Conservation (phyloP, 2,888 invertebrate species). For the Scrobipalpa costella region DNA sequence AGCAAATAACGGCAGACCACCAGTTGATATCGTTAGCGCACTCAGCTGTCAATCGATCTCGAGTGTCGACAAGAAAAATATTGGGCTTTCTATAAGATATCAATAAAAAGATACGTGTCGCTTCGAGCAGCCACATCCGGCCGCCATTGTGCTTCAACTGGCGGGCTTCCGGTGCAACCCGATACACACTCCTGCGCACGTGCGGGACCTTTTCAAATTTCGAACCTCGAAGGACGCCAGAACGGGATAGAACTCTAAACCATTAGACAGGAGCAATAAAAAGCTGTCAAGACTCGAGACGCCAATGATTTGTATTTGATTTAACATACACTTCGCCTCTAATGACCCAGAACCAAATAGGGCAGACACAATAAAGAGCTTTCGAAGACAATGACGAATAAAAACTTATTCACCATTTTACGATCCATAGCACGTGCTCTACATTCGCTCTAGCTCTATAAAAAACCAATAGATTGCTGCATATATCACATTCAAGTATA, state of each 20-base stretch:
- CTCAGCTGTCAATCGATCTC: conserved; percentile 58
- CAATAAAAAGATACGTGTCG: conserved; percentile 80
- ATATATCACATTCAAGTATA: neutral
- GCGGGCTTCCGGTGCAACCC: conserved; percentile 78
- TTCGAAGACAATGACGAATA: conserved; percentile 37
- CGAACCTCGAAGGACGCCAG: conserved; percentile 57
- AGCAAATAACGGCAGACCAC: conserved; percentile 35
- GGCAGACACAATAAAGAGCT: conserved; percentile 27
- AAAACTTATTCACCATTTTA: conserved; percentile 29
- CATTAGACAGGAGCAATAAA: conserved; percentile 29
- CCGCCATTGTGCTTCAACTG: conserved; percentile 73
- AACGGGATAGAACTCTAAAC: conserved; percentile 40
- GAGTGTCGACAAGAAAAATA: conserved; percentile 74
- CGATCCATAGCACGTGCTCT: conserved; percentile 33
- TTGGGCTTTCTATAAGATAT: conserved; percentile 75
- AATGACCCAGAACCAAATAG: conserved; percentile 33
- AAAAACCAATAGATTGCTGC: neutral
- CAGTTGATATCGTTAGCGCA: conserved; percentile 44
- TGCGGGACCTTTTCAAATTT: conserved; percentile 77
- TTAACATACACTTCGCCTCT: conserved; percentile 33
- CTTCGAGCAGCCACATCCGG: conserved; percentile 79
- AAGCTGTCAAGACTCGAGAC: conserved; percentile 21
- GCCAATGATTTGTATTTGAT: conserved; percentile 29
- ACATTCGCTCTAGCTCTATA: conserved; percentile 18
- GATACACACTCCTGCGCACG: conserved; percentile 81